Base-by-base conservation (phyloP, 53 echinoderm and acorn worm genomes). In the Paracentrotus lividus region DNA sequence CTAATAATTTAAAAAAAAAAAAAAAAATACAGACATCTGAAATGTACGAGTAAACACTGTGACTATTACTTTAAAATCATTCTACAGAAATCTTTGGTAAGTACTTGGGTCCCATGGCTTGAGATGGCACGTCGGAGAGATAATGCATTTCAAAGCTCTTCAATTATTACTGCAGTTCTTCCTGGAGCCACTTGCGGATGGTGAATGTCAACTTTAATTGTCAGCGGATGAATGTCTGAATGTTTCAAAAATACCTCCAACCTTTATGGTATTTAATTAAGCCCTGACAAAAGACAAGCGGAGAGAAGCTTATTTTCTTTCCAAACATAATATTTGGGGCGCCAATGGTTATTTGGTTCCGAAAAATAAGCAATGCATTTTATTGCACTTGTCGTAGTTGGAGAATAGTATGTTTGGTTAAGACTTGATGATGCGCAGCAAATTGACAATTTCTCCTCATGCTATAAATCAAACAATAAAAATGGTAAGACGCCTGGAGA, bases 241-340 rank as follows among this genome's bases (percentile, higher is more conserved):
- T 45, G 44, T 45, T 81, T 81, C 24, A 81, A 49, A n/a, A 81
- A 81, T 81, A 47, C 27, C 16, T 47, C 47, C 6, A 44, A 45
- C 27, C 81, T 81, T 47, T n/a, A n/a, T 49, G 24, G n/a, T n/a
- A 24, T 47, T 47, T 81, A 81, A 81, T 81, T 44, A 81, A 81
- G 26, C 20, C 81, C n/a, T 81, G 81, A 81, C 26, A 81, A 81
- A 81, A 81, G 81, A 81, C 81, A 81, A n/a, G n/a, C 44, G n/a
- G 47, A 23, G 26, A 45, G 12, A 47, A n/a, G 81, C 47, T 81
- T 81, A 47, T 81, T 81, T 81, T 45, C 81, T 24, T 49, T 81
- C 27, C 14, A 81, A 81, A 27, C 81, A 81, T 81, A 45, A 81
- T 81, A 81, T 81, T 76, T 81, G 49, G 81, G 81, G 81, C 81